A percentile compares a stretch with the other conserved stretches of the same genome.
phyloP scores from a whole-genome alignment of 2,797 vertebrate species.

The Pygocentrus nattereri region DNA sequence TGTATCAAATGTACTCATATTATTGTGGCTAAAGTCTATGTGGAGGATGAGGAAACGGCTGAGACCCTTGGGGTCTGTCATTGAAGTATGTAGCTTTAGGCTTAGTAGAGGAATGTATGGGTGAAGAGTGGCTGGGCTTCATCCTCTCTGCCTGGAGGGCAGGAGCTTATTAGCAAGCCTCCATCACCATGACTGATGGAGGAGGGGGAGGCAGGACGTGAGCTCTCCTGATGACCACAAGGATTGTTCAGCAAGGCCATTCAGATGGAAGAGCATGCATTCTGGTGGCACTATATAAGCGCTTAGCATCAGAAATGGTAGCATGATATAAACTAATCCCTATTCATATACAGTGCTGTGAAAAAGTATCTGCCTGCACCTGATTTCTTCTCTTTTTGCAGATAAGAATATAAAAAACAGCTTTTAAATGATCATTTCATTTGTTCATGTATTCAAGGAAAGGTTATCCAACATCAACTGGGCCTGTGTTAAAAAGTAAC shows the following conservation, averaged over 20 bases:
- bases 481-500: too few species aligned
- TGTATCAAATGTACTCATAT: too few species aligned
- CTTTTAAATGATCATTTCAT: too few species aligned
- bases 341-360: too few species aligned
- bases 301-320: too few species aligned
- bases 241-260: not conserved
- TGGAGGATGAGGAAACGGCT: not conserved
- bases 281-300: not conserved
- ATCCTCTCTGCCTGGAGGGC: slow-evolving; percentile 27
- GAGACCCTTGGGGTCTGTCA: slow-evolving; percentile 10
- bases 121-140: slow-evolving; percentile 24
- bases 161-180: slow-evolving; percentile 42
- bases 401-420: too few species aligned
- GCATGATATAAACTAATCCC: too few species aligned
- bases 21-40: too few species aligned
- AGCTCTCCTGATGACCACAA: slow-evolving; percentile 22
- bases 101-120: slow-evolving; percentile 17
- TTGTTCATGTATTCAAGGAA: too few species aligned
- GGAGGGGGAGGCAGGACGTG: slow-evolving; percentile 1
- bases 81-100: slow-evolving; percentile 36
- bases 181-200: slow-evolving; percentile 19
- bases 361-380: too few species aligned
- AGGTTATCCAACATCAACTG: too few species aligned
- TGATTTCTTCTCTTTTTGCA: too few species aligned
- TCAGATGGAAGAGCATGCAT: not conserved